Evolutionary conservation across 2,797 vertebrate species (phyloP).

Genomic region (Tapirus indicus): DNA sequence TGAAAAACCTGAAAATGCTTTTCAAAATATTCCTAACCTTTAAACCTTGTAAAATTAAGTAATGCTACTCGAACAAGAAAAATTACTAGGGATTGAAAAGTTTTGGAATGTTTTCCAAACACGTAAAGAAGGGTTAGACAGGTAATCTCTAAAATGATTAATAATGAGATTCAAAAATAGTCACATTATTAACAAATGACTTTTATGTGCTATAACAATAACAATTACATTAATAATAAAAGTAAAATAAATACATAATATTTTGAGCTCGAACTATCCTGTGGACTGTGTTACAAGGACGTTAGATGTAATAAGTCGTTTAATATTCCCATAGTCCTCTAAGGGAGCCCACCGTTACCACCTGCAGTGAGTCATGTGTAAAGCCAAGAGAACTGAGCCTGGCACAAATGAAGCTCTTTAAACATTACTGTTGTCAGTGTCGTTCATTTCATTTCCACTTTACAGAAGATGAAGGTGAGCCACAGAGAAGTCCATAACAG

Average conservation of each 20-base stretch:
- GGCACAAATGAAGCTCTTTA: background rate
- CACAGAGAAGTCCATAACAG: background rate
- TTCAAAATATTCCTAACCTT: background rate
- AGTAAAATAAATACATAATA: background rate
- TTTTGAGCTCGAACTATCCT: background rate
- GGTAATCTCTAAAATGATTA: background rate
- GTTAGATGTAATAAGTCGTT: background rate
- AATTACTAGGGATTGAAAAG: background rate
- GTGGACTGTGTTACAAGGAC: background rate
- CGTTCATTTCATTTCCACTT: background rate
- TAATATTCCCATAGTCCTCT: too few species aligned
- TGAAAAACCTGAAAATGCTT: background rate
- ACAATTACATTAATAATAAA: background rate
- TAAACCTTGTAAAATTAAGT: background rate
- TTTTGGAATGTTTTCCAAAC: background rate
- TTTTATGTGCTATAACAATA: background rate
- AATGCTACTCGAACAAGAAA: background rate
- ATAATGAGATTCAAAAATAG: background rate
- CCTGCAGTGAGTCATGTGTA: accelerated
- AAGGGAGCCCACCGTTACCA: background rate
- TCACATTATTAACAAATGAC: background rate
- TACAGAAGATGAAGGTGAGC: background rate
- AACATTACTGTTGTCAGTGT: too few species aligned
- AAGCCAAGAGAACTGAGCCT: background rate
- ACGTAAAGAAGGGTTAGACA: background rate